phyloP scores from a whole-genome alignment of 2,888 invertebrate genomes.

The Tenthredo scrophulariae region DNA sequence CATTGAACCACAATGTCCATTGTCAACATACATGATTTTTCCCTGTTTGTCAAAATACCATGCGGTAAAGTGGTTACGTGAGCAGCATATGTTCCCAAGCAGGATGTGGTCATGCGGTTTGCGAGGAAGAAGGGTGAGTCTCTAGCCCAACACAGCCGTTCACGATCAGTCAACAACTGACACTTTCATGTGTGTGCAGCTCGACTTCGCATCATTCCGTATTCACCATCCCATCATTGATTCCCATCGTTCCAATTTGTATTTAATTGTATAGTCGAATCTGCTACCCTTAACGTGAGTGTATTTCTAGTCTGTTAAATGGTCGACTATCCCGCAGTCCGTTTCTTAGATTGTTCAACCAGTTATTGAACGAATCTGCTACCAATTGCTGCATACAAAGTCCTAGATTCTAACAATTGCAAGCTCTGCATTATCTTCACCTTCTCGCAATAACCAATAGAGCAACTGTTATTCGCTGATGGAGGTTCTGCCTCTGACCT shows the following conservation, averaged over 20 bases:
- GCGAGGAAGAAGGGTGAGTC: not conserved
- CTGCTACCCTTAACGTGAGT: not conserved
- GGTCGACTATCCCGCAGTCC: not conserved
- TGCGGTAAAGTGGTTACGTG: not conserved
- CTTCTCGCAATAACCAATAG: not conserved
- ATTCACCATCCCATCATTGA: too few species aligned
- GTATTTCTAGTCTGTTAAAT: not conserved
- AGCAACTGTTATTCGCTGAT: not conserved
- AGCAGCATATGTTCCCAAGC: not conserved
- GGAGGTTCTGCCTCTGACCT: not conserved
- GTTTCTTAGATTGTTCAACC: not conserved
- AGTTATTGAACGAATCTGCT: not conserved
- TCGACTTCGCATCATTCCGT: not conserved
- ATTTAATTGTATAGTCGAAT: not conserved
- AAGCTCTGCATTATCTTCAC: not conserved
- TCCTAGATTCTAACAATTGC: not conserved
- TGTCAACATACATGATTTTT: not conserved
- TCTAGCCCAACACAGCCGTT: not conserved
- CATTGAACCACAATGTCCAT: not conserved
- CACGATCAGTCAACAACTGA: not conserved
- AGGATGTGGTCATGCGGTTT: slow-evolving; percentile 16
- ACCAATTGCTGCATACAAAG: not conserved
- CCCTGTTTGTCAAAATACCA: not conserved
- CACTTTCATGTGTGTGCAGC: not conserved
- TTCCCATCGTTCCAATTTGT: too few species aligned